Evolutionary conservation across 2,113 vertebrate genomes (phyloP), one percentile per base, ranked within the genome.

Genomic region (Neogobius melanostomus): DNA sequence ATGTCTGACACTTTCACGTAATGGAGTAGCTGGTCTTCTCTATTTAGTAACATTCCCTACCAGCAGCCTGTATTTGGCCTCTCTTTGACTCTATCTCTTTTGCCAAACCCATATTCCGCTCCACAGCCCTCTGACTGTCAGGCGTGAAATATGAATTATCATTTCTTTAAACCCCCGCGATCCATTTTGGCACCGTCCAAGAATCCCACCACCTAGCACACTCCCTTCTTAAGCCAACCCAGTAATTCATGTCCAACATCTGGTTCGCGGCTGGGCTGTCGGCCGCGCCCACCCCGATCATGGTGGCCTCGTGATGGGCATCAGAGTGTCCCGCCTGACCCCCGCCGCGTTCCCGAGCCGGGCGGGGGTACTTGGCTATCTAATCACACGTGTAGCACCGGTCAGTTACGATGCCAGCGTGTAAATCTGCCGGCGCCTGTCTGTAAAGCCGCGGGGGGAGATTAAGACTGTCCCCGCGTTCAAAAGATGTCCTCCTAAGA

Each of bases 381-480:
- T 92, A 92, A 92, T 92, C 92, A 90, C 90, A 91, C 90, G 16
- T 53, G 52, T 56, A 92, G 92, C 87, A 82, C 82, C 89, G 89
- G 91, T 91, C 88, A 90, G 88, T 89, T 87, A 86, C 74, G 86
- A 91, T 91, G 90, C 91, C 92, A 92, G 82, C 81, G 85, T 75
- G 86, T 88, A 90, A 92, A 92, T 90, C 87, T 87, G 86, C 75
- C 85, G 87, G 16, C 52, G 52, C 17, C 90, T 84, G 82, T 85
- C 87, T 89, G 89, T 85, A 89, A 86, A 89, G 90, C 91, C 85
- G 75, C 86, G 77, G 84, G 91, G 89, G 90, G 83, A 91, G 90
- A 91, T 90, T 90, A 93, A 81, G 87, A 87, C 79, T 90, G 88
- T 89, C 89, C 28, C 89, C 87, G 88, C 87, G 88, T 89, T 91